Evolutionary conservation across 2,797 vertebrate genomes (phyloP).

Genomic region (Acestrorhynchus altus): DNA sequence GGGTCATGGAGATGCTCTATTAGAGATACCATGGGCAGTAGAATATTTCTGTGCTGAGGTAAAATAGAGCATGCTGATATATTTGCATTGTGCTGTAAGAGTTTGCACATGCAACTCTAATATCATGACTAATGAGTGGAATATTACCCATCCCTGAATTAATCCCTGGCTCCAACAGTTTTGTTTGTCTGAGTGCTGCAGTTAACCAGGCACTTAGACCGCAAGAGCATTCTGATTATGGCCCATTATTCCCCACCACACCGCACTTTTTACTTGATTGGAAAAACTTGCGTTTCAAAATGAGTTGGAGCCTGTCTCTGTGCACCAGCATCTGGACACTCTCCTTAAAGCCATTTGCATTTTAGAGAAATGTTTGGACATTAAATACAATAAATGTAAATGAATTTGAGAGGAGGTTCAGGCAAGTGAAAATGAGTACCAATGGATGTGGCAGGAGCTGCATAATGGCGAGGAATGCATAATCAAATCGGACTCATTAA

Average conservation of each 20-base stretch:
- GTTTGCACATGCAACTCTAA: not conserved
- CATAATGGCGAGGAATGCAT: slow-evolving; percentile 51
- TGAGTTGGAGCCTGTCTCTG: not conserved
- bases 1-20: too few species aligned
- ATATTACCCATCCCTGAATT: not conserved
- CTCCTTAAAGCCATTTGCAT: slow-evolving; percentile 15
- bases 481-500: slow-evolving; percentile 74
- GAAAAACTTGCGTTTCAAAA: slow-evolving; percentile 6
- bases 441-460: slow-evolving; percentile 64
- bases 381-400: slow-evolving; percentile 55
- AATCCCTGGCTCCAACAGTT: not conserved
- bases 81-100: not conserved
- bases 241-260: slow-evolving; percentile 4
- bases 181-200: slow-evolving; percentile 8
- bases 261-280: slow-evolving; percentile 2
- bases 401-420: slow-evolving; percentile 59
- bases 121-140: not conserved
- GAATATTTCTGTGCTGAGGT: too few species aligned
- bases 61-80: too few species aligned
- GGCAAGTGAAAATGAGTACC: slow-evolving; percentile 64
- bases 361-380: slow-evolving; percentile 24
- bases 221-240: not conserved
- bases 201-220: slow-evolving; percentile 6
- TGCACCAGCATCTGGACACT: not conserved
- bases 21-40: too few species aligned